Conservation (phyloP, 2,888 invertebrate genomes). For the Drosophila dives region DNA sequence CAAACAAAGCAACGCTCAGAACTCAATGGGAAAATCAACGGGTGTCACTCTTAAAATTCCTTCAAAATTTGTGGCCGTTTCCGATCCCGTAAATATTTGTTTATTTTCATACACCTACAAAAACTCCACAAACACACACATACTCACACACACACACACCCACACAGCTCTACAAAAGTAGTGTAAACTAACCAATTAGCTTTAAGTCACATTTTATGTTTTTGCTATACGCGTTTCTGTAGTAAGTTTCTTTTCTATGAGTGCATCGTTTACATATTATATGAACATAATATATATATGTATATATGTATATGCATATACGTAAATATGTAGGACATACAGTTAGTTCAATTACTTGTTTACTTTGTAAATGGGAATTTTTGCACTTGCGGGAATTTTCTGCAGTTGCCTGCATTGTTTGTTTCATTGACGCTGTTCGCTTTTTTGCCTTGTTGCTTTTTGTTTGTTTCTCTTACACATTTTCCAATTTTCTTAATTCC, state of each 20-base stretch:
- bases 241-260: slow-evolving; percentile 1
- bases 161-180: background rate
- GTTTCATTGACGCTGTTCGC: slow-evolving; percentile 16
- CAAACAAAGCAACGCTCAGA: slow-evolving; percentile 46
- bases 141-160: background rate
- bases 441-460: slow-evolving; percentile 17
- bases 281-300: background rate
- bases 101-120: background rate
- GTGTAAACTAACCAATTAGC: slow-evolving; percentile 17
- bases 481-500: slow-evolving; percentile 58
- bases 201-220: slow-evolving; percentile 11
- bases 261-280: background rate
- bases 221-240: background rate
- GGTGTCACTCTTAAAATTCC: slow-evolving; percentile 47
- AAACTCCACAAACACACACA: background rate
- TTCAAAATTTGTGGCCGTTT: slow-evolving; percentile 62
- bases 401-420: background rate
- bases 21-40: slow-evolving; percentile 19
- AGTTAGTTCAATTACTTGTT: background rate
- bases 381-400: slow-evolving; percentile 30
- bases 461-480: slow-evolving; percentile 19
- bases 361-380: slow-evolving; percentile 10
- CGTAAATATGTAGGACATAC: background rate
- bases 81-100: slow-evolving; percentile 72
- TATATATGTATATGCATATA: background rate